These are phyloP conservation scores for Orycteropus afer DNA, from an alignment of 2,113 vertebrate genomes.

Conservation along the genomic window DNA sequence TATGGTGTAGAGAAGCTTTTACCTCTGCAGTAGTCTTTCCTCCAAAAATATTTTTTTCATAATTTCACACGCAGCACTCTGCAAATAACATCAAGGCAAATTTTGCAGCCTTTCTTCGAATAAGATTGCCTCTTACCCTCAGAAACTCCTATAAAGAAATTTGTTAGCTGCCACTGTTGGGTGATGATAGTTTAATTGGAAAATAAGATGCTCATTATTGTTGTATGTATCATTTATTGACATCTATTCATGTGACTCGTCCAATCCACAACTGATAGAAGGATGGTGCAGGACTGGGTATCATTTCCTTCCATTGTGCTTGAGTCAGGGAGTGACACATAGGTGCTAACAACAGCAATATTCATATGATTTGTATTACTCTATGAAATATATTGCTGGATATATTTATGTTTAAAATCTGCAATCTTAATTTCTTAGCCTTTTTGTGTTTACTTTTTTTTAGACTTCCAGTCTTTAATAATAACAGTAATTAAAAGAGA, in stretches of 20 bases:
- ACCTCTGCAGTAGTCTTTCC: background rate
- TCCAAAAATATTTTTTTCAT: background rate
- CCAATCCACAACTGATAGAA: background rate
- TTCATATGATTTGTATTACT: background rate
- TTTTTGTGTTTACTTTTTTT: background rate
- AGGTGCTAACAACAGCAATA: background rate
- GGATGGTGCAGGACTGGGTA: background rate
- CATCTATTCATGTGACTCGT: background rate
- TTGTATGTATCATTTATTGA: background rate
- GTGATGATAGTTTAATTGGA: background rate
- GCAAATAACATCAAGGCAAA: background rate
- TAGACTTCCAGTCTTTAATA: background rate
- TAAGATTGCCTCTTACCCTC: background rate
- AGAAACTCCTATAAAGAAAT: background rate
- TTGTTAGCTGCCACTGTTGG: background rate
- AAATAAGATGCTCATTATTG: background rate
- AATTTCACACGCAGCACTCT: background rate
- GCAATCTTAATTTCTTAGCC: background rate
- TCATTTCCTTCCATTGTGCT: background rate
- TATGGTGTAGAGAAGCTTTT: background rate
- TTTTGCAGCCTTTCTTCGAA: background rate
- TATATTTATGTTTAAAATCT: conserved; percentile 3
- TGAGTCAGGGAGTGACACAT: background rate
- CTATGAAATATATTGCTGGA: background rate
- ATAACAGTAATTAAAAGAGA: background rate